Base-by-base conservation (phyloP, 2,797 vertebrate genomes). In the Mus caroli region DNA sequence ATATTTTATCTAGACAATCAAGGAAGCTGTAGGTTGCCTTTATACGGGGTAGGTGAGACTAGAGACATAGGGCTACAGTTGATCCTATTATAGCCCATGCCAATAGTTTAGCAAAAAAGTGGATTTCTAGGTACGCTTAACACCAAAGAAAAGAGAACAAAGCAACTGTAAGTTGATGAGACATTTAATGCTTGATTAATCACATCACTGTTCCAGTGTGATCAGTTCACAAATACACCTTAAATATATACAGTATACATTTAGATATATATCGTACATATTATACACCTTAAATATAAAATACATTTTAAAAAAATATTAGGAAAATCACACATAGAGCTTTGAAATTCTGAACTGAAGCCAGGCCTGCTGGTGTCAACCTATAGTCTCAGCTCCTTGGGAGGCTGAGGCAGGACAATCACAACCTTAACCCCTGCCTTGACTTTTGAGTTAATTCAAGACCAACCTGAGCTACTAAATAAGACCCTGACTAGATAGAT, bases 311-410 rank as follows among this genome's bases (percentile, higher is more conserved):
- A 52, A 73, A 77, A 71, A 56, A 71, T 54, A 73, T 0, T 56
- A 43, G 60, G 34, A 87, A 92, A 89, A 79, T 91, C 28, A 8
- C 12, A 77, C 26, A 58, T 58, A 85, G 26, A 6, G 10, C 52
- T 95, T 90, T 52, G 54, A 50, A 93, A 91, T 83, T 96, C 62
- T 37, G n/a, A 14, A 46, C 50, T 87, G 54, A 73, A 31, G 17
- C 26, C 37, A 46, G 37, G 37, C 28, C 37, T 24, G 2, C 26
- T 46, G 28, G 71, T 28, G 34, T 28, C 34, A 40, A 22, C 11
- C 54, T 76, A 34, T 4, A 46, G 19, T 24, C 37, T 40, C 19
- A 60, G 54, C 37, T 34, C 22, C 28, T 43, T 31, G 37, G 19
- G 71, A 75, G 14, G 71, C 54, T 43, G 11, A 43, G 69, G 50